Conservation (phyloP, 2,797 vertebrate species). For the Ctenopoma kingsleyae region DNA sequence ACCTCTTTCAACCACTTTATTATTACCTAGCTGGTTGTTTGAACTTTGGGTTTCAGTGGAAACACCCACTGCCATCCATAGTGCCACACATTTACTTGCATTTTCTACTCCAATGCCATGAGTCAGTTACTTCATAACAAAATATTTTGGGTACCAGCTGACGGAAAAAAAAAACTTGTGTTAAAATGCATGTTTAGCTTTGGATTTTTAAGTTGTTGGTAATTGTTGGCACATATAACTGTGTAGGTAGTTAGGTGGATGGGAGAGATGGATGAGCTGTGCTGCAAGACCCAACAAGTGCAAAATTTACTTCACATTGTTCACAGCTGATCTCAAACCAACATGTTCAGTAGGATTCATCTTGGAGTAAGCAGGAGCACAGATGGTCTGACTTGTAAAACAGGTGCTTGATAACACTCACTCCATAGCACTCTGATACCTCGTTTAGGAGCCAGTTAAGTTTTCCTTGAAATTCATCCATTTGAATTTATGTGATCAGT, state of each 20-base stretch:
- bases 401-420: too few species aligned
- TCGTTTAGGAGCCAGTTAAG: not conserved
- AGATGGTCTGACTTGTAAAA: not conserved
- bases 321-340: not conserved
- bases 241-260: too few species aligned
- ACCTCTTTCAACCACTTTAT: too few species aligned
- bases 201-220: too few species aligned
- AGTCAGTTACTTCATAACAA: too few species aligned
- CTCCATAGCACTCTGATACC: not conserved
- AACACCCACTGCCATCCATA: not conserved
- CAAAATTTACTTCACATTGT: not conserved
- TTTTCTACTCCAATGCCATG: not conserved
- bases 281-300: not conserved
- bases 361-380: not conserved
- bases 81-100: not conserved
- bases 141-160: too few species aligned
- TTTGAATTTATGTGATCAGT: not conserved
- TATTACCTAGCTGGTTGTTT: not conserved
- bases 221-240: too few species aligned
- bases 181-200: too few species aligned
- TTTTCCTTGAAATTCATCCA: not conserved
- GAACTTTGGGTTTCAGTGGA: not conserved
- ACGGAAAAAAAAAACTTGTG: too few species aligned
- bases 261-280: too few species aligned
- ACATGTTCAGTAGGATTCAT: not conserved